Evolutionary conservation across 2,888 invertebrate genomes (phyloP).

Genomic region (Pristionchus japonicus): DNA sequence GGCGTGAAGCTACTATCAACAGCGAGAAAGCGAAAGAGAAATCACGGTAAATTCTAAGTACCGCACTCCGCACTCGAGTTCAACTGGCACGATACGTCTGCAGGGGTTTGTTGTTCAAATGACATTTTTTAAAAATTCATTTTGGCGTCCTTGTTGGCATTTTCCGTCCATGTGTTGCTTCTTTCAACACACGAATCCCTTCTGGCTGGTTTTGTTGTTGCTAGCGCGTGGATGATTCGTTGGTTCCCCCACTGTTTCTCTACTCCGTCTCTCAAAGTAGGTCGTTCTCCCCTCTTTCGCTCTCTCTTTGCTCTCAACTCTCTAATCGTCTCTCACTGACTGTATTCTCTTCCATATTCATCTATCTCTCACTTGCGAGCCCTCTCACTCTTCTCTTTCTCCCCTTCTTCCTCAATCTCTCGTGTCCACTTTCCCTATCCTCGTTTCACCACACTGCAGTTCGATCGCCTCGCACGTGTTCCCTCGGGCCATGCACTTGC

Average conservation of each 20-base stretch:
- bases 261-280: slow-evolving; percentile 27
- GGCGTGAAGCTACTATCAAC: too few relatives aligned
- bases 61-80: too few relatives aligned
- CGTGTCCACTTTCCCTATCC: slow-evolving; percentile 8
- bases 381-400: slow-evolving; percentile 31
- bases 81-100: too few relatives aligned
- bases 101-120: too few relatives aligned
- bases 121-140: neutral
- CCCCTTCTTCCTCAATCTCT: neutral
- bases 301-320: neutral
- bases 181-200: neutral
- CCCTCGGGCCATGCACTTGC: neutral
- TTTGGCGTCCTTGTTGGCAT: neutral
- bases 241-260: neutral
- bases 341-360: neutral
- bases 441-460: neutral
- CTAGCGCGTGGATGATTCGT: neutral
- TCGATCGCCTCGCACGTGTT: neutral
- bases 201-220: neutral
- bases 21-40: too few relatives aligned
- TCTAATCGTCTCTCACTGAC: slow-evolving; percentile 15
- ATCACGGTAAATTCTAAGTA: too few relatives aligned
- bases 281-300: neutral
- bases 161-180: neutral
- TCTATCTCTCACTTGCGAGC: neutral